Evolutionary conservation across 2,888 invertebrate genomes (phyloP).

Genomic region (Luperina testacea): DNA sequence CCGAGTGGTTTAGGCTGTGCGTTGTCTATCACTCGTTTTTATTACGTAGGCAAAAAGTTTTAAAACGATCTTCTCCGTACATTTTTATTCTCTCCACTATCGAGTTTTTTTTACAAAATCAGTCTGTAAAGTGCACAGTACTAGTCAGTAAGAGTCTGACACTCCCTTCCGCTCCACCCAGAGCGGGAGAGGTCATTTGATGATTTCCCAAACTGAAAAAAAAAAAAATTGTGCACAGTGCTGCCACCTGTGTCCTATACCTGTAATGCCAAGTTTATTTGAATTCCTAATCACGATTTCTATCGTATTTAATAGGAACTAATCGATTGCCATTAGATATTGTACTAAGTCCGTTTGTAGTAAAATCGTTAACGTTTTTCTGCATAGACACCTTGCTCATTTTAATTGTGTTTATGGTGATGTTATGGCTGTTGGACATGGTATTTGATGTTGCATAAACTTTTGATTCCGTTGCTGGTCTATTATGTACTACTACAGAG

Average conservation of each 20-base stretch:
- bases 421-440: neutral
- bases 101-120: slow-evolving; percentile 40
- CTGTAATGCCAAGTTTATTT: slow-evolving; percentile 41
- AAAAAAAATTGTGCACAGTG: neutral
- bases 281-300: slow-evolving; percentile 30
- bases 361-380: slow-evolving; percentile 25
- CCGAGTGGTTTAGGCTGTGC: neutral
- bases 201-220: too few species aligned
- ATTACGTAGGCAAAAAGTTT: neutral
- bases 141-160: too few species aligned
- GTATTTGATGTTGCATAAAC: neutral
- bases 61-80: neutral
- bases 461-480: neutral
- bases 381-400: slow-evolving; percentile 10
- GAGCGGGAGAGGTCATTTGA: too few species aligned
- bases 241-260: slow-evolving; percentile 45
- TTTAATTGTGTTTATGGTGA: slow-evolving; percentile 8
- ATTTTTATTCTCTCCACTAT: neutral
- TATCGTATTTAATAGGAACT: slow-evolving; percentile 27
- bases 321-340: slow-evolving; percentile 47
- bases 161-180: too few species aligned
- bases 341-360: slow-evolving; percentile 1
- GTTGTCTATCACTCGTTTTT: too few species aligned
- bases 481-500: too few species aligned
- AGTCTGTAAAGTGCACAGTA: slow-evolving; percentile 17